Evolutionary conservation across 2,797 vertebrate species (phyloP).

Genomic region (Benthosema pterotum): DNA sequence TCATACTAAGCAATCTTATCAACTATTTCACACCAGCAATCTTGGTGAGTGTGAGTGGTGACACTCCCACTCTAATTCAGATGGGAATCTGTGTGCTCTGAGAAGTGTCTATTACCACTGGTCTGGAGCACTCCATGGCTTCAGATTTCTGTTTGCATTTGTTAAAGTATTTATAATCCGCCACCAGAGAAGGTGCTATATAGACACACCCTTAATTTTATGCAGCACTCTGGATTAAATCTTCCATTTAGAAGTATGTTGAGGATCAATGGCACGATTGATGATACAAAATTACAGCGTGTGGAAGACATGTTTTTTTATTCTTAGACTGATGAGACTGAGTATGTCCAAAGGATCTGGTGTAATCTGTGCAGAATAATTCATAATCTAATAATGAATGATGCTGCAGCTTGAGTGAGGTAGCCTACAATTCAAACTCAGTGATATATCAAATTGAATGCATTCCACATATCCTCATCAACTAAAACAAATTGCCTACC

Average conservation of each 20-base stretch:
- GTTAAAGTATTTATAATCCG: constrained; percentile 63
- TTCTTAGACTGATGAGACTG: constrained; percentile 17
- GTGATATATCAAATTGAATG: not conserved
- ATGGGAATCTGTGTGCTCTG: constrained; percentile 14
- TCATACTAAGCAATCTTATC: not conserved
- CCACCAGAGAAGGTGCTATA: not conserved
- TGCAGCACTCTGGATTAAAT: constrained; percentile 7
- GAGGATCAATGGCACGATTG: constrained; percentile 13
- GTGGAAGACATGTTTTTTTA: constrained; percentile 42
- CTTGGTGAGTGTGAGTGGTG: not conserved
- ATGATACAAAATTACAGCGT: constrained; percentile 5
- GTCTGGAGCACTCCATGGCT: constrained; percentile 12
- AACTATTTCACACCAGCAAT: constrained; percentile 25
- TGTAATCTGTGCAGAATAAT: constrained; percentile 15
- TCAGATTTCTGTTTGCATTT: constrained; percentile 64
- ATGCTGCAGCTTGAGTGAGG: constrained; percentile 19
- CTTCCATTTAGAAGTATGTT: not conserved
- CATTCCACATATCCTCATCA: constrained; percentile 3
- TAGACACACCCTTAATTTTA: constrained; percentile 24
- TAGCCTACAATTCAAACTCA: constrained; percentile 12
- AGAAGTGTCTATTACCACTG: constrained; percentile 47
- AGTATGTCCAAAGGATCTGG: not conserved
- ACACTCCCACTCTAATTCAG: constrained; percentile 1
- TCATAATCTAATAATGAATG: constrained; percentile 36
- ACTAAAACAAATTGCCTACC: not conserved